These are phyloP conservation scores for Germaria angustata DNA, from an alignment of 2,888 invertebrate genomes.

Conservation along the genomic window DNA sequence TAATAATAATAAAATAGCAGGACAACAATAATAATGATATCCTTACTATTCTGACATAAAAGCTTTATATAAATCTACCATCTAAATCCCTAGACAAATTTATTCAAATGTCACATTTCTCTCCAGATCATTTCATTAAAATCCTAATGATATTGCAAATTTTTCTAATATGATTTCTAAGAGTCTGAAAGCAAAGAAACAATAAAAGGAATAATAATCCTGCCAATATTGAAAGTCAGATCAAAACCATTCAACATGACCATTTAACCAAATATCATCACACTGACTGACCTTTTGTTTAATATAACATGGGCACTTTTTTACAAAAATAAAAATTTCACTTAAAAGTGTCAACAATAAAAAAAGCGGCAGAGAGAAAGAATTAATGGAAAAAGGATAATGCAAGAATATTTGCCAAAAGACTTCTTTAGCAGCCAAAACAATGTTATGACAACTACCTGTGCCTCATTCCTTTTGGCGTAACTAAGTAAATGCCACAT, in stretches of 20 bases:
- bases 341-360: slow-evolving; percentile 50
- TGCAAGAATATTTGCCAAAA: slow-evolving; percentile 20
- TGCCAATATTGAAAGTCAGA: slow-evolving; percentile 7
- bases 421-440: slow-evolving; percentile 42
- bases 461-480: slow-evolving; percentile 1
- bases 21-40: no score
- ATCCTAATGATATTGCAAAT: slow-evolving; percentile 46
- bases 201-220: slow-evolving; percentile 3
- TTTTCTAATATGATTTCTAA: slow-evolving; percentile 35
- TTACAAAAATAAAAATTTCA: slow-evolving; percentile 34
- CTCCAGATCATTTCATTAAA: not conserved
- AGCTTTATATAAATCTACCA: no score
- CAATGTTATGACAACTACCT: slow-evolving; percentile 53
- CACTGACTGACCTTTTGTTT: slow-evolving; percentile 9
- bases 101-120: slow-evolving; percentile 41
- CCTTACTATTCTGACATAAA: no score
- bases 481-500: slow-evolving; percentile 4
- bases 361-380: not conserved
- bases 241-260: slow-evolving; percentile 37
- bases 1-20: no score
- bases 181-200: not conserved
- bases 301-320: slow-evolving; percentile 19
- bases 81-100: not conserved
- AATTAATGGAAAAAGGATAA: slow-evolving; percentile 38
- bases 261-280: slow-evolving; percentile 17